Percentiles rank a stretch among this genome's conserved stretches.
Conservation (phyloP, 2,888 invertebrate genomes). For the Selenia dentaria region DNA sequence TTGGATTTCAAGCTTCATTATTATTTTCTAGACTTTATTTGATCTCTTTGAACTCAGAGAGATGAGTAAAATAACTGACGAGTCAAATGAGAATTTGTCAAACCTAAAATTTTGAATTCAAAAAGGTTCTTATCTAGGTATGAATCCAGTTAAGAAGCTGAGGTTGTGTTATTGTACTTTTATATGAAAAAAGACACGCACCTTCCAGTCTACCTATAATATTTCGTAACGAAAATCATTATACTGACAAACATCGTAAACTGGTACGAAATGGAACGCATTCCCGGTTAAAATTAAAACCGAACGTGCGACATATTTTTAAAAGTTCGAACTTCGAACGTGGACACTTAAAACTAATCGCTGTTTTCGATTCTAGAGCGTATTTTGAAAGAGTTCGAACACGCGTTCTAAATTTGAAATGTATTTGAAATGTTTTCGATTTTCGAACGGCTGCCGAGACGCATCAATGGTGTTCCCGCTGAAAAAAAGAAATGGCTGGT, state of each 20-base stretch:
- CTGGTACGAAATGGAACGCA: slow-evolving; percentile 76
- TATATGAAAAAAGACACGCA: too few species aligned
- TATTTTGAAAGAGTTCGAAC: slow-evolving; percentile 77
- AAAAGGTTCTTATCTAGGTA: too few species aligned
- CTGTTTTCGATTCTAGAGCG: slow-evolving; percentile 81
- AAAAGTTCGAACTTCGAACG: slow-evolving; percentile 73
- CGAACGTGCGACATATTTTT: slow-evolving; percentile 82
- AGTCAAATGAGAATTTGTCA: too few species aligned
- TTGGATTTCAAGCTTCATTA: too few species aligned
- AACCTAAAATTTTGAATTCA: too few species aligned
- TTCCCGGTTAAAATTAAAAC: slow-evolving; percentile 62
- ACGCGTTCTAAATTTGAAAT: slow-evolving; percentile 77
- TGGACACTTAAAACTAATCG: slow-evolving; percentile 81
- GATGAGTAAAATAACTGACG: too few species aligned
- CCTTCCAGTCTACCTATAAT: too few species aligned
- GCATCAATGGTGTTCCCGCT: slow-evolving; percentile 56
- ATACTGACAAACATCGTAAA: slow-evolving; percentile 72
- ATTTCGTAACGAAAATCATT: slow-evolving; percentile 32
- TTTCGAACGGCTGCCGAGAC: slow-evolving; percentile 71
- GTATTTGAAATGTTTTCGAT: slow-evolving; percentile 80
- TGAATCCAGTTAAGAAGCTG: too few species aligned
- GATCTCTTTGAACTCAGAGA: too few species aligned
- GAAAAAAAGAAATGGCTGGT: slow-evolving; percentile 48
- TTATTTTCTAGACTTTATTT: too few species aligned
- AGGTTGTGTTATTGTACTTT: too few species aligned